Conservation (phyloP, 2,797 vertebrate species). For the Enteromius unitaeniatus region DNA sequence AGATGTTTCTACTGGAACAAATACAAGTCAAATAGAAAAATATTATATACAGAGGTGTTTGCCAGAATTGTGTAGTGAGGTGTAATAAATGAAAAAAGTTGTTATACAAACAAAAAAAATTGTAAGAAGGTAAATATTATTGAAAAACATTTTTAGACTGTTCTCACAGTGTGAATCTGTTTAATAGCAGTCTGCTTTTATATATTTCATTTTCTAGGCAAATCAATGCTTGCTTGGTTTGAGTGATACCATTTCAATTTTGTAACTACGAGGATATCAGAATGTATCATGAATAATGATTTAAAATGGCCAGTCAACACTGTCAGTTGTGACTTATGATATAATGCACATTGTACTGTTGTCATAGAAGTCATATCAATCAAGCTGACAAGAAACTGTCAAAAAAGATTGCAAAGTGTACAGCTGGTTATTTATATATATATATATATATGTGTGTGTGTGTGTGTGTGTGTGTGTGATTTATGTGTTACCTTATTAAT, state of each 20-base stretch:
- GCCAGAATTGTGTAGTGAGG: not conserved
- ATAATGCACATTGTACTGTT: not conserved
- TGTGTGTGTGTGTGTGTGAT: no score
- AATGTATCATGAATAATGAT: constrained; percentile 5
- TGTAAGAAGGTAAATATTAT: not conserved
- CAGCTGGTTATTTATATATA: no score
- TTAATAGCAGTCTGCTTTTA: not conserved
- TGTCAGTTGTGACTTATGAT: constrained; percentile 12
- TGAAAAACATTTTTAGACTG: not conserved
- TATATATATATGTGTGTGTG: no score
- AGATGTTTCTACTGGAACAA: not conserved
- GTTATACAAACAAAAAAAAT: not conserved
- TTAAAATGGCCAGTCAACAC: not conserved
- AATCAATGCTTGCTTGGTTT: not conserved
- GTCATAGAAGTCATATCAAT: not conserved
- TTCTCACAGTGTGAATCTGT: not conserved
- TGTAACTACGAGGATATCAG: not conserved
- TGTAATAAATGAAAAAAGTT: not conserved
- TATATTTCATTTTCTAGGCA: not conserved
- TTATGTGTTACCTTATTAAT: not conserved
- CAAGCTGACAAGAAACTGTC: not conserved
- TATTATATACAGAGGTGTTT: not conserved
- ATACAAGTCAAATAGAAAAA: not conserved
- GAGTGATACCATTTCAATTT: constrained; percentile 11
- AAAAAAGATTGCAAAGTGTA: not conserved